These are phyloP conservation scores for Edolisoma coerulescens DNA, from an alignment of 2,113 vertebrate species.

Conservation along the genomic window DNA sequence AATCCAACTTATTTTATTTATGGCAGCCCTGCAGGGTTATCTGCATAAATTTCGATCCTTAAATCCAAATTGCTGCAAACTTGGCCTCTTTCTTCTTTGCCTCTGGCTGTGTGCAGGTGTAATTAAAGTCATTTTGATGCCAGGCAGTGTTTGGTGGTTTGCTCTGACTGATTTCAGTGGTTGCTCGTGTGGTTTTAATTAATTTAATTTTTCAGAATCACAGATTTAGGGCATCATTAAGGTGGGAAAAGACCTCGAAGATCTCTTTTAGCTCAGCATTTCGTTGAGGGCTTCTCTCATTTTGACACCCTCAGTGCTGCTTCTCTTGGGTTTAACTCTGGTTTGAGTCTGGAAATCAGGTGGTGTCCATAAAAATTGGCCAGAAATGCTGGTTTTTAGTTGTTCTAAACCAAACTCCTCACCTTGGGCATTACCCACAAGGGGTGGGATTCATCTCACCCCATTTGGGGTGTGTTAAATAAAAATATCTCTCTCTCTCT, in stretches of 20 bases:
- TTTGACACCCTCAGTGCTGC: background rate
- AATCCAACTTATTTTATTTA: constrained; percentile 4
- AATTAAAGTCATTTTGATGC: background rate
- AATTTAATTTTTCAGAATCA: background rate
- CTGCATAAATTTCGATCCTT: background rate
- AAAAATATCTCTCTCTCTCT: background rate
- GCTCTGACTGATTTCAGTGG: background rate
- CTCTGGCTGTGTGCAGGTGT: background rate
- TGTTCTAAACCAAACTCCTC: background rate
- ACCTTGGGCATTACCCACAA: background rate
- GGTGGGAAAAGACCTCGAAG: background rate
- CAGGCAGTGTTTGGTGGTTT: background rate
- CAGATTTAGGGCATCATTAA: no score
- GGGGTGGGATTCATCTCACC: background rate
- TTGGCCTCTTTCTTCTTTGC: background rate
- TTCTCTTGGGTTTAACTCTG: background rate
- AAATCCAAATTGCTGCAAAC: background rate
- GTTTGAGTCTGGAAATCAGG: background rate
- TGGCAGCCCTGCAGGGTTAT: background rate
- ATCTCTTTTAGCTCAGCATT: background rate
- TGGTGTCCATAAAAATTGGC: background rate
- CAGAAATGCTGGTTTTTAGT: background rate
- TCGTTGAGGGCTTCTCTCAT: background rate
- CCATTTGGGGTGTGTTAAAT: background rate
- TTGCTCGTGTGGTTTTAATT: background rate